A percentile compares a stretch with the other conserved stretches of the same genome.
Conservation (phyloP, 1,140 invertebrate genomes). For the Cydia strobilella region DNA sequence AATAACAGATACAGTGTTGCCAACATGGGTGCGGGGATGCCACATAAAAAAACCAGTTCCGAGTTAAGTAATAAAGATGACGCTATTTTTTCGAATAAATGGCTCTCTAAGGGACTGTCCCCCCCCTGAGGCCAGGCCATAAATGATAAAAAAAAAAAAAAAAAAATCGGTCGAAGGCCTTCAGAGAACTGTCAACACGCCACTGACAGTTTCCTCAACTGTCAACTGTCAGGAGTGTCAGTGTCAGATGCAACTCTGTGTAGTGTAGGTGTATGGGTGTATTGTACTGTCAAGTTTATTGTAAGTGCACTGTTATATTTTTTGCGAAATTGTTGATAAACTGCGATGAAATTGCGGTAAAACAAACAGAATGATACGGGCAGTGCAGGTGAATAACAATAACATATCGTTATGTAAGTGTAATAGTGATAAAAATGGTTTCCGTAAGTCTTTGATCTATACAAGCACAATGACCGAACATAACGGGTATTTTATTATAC, state of each 20-base stretch:
- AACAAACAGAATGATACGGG: slow-evolving; percentile 14
- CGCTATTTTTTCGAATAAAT: too few relatives aligned
- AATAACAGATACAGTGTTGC: too few relatives aligned
- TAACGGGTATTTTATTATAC: slow-evolving; percentile 28
- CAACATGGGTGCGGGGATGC: too few relatives aligned
- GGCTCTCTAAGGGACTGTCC: too few relatives aligned
- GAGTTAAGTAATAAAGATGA: too few relatives aligned
- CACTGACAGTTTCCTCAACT: neutral
- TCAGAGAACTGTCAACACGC: neutral
- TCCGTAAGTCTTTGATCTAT: neutral
- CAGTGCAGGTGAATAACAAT: slow-evolving; percentile 4
- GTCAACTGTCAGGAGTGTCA: slow-evolving; percentile 13
- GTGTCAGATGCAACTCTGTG: neutral
- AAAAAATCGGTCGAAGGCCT: too few relatives aligned
- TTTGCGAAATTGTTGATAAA: slow-evolving; percentile 30
- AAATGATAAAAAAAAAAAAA: too few relatives aligned
- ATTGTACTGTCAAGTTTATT: neutral
- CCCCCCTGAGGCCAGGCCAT: too few relatives aligned
- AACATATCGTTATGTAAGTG: neutral
- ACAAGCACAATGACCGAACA: slow-evolving; percentile 21
- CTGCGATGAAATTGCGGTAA: neutral
- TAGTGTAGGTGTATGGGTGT: too few relatives aligned
- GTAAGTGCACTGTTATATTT: slow-evolving; percentile 11
- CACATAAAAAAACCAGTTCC: too few relatives aligned
- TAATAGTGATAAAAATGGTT: slow-evolving; percentile 8